Base-by-base conservation (phyloP, 2,113 vertebrate genomes). In the Telmatochromis sp. region DNA sequence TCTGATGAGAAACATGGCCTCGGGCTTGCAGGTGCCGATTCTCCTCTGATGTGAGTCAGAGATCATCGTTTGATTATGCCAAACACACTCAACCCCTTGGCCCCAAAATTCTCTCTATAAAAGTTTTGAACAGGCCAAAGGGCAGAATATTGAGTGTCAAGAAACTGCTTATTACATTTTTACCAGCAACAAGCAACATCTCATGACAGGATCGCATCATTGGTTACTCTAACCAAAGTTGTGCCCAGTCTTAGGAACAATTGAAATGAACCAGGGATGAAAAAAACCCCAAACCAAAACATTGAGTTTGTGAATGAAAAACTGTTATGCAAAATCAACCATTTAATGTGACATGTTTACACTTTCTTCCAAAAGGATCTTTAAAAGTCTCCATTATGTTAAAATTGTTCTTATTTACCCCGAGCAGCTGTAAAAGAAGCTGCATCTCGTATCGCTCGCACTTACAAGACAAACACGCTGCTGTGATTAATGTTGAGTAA, bases 401-500 rank as follows among this genome's bases (percentile, higher is more conserved):
- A 57, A 55, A 81, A 83, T 50, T 73, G 57, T 75, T 50, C 84
- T 82, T 51, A 80, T 88, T 87, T 65, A 84, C 82, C 87, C 58
- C 2, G 3, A 65, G 86, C 84, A 58, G 65, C 78, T 58, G 51
- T 58, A 40, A 86, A 83, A 90, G 71, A 31, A 86, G 88, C 60
- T 42, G 84, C 17, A 82, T 73, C 53, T 83, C 7, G 14, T 19
- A n/a, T 3, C 17, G 15, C 83, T 80, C 55, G 50, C 57, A 87
- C 73, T 35, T 31, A 15, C 79, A 80, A 78, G 45, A 88, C 60
- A 80, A 57, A 55, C 42, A 47, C 2, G n/a, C 5, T 28, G 28
- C 19, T 40, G 55, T 91, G 89, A 91, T 91, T 91, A 53, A 90
- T 88, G 37, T 21, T 57, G 19, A 42, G 68, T 80, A 89, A 89